These are phyloP conservation scores for Trilocha varians DNA, from an alignment of 2,888 invertebrate genomes.

Conservation along the genomic window DNA sequence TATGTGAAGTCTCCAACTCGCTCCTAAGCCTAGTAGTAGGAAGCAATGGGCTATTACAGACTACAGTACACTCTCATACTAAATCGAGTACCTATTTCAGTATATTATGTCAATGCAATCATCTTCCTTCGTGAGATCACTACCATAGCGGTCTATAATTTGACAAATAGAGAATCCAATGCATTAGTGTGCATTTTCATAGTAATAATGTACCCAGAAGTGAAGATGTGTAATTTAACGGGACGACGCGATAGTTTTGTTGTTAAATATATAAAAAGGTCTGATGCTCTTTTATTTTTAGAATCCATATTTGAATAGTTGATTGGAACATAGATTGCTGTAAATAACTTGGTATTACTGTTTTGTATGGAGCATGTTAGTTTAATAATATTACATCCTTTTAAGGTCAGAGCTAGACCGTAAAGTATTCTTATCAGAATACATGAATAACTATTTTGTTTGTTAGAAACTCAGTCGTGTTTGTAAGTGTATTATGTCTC, in stretches of 20 bases:
- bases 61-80: too few species aligned
- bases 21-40: too few species aligned
- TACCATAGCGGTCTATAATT: constrained; percentile 58
- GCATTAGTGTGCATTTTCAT: constrained; percentile 66
- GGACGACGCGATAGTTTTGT: constrained; percentile 43
- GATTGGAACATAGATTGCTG: constrained; percentile 2
- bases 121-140: constrained; percentile 56
- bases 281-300: constrained; percentile 32
- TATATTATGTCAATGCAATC: constrained; percentile 6
- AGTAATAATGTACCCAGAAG: constrained; percentile 55
- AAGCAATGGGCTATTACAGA: too few species aligned
- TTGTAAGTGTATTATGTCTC: too few species aligned
- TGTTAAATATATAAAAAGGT: constrained; percentile 47
- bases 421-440: too few species aligned
- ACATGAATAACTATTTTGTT: too few species aligned
- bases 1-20: too few species aligned
- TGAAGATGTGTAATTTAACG: constrained; percentile 60
- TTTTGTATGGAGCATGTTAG: neutral
- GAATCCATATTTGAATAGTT: constrained; percentile 30
- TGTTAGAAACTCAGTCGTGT: too few species aligned
- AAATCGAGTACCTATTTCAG: too few species aligned
- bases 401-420: too few species aligned
- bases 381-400: too few species aligned
- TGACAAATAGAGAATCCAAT: constrained; percentile 71
- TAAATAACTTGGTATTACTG: neutral